phyloP scores from a whole-genome alignment of 2,888 invertebrate species.

The Meandrusa payeni region DNA sequence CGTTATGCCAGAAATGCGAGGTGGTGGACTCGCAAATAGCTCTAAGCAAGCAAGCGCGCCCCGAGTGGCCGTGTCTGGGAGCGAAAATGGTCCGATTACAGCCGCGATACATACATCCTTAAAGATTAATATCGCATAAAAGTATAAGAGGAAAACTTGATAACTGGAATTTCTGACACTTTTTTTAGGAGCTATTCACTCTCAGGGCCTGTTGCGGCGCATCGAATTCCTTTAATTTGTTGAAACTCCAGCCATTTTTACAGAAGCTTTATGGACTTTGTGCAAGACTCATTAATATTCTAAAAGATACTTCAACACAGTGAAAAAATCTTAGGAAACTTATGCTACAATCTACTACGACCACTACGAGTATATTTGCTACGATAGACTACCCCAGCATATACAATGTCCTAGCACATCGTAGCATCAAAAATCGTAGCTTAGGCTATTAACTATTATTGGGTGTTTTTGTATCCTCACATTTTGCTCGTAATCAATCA shows the following conservation, averaged over 20 bases:
- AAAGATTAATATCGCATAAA: slow-evolving; percentile 26
- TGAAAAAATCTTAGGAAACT: too few relatives aligned
- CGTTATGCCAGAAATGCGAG: slow-evolving; percentile 79
- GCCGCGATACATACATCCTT: slow-evolving; percentile 18
- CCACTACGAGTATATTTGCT: too few relatives aligned
- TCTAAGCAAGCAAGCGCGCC: slow-evolving; percentile 82
- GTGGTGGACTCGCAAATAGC: slow-evolving; percentile 84
- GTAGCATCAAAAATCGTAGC: too few relatives aligned
- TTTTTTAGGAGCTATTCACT: slow-evolving; percentile 12
- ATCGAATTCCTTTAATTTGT: slow-evolving; percentile 12
- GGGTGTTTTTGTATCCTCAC: too few relatives aligned
- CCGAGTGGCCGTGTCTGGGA: slow-evolving; percentile 80
- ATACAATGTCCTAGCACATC: too few relatives aligned
- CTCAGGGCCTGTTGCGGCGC: slow-evolving; percentile 1
- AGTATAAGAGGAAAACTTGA: slow-evolving; percentile 17
- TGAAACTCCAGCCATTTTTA: background rate
- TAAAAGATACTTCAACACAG: too few relatives aligned
- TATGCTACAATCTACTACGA: too few relatives aligned
- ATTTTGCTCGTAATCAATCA: too few relatives aligned
- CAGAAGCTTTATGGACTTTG: too few relatives aligned
- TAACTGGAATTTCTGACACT: slow-evolving; percentile 21
- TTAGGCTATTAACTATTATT: too few relatives aligned
- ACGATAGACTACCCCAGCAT: too few relatives aligned
- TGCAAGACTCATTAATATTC: too few relatives aligned
- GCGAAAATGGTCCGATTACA: slow-evolving; percentile 27